Evolutionary conservation across 2,888 invertebrate species (phyloP), one percentile per base, ranked within the genome.

Genomic region (Phengaris arion): DNA sequence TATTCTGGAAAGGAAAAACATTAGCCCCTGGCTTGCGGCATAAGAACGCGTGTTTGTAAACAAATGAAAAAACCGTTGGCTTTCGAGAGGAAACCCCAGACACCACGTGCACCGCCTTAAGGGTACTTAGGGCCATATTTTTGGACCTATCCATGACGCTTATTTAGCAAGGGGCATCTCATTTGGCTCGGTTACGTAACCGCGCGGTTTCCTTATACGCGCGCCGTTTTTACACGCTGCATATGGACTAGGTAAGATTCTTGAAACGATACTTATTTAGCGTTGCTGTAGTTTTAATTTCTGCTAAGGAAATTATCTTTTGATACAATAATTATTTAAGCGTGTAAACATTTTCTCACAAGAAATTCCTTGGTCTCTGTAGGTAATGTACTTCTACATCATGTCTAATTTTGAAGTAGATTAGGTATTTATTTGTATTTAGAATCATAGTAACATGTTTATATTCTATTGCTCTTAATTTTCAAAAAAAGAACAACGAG

Each of bases 31-130:
- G 15, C 15, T n/a, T 35, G 35, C 10, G 52, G 7, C 9, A 6
- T 2, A 64, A 64, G 35, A 64, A 64, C 48, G 48, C 48, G 35
- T 64, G 64, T 45, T 64, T 35, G 48, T 48, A 69, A 68, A 68
- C 54, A 80, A 76, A 80, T 80, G 80, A 80, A 80, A 81, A 80
- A 79, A 52, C 46, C 57, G 68, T 76, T 81, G 80, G 79, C 80
- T 79, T 81, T 79, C 79, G 83, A 84, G 83, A 81, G 86, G 83
- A 80, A 85, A 85, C 84, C 84, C 87, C 84, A 87, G 88, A 87
- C 86, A 84, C 85, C 90, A 90, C 91, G 90, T 90, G 91, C 87
- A 87, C 83, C 86, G 81, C 92, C 91, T 83, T 91, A 89, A 84
- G 79, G 79, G 87, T 81, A 57, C 75, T 77, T 81, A 81, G 82